These are phyloP conservation scores for Dinothrombium tinctorium DNA, from an alignment of 1,140 invertebrate genomes.

Conservation along the genomic window DNA sequence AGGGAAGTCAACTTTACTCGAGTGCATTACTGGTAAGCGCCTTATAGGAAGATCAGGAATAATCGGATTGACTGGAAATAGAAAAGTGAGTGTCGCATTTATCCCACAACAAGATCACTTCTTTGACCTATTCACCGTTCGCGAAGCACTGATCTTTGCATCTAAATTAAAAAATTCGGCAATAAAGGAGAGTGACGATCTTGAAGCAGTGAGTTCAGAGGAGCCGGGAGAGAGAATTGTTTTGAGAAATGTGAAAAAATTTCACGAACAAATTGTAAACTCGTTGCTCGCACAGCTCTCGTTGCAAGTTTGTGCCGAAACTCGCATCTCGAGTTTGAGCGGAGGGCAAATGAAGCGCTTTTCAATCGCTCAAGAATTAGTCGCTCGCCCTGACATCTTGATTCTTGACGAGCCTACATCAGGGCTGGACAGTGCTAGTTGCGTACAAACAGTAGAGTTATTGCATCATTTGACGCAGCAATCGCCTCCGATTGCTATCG, in stretches of 20 bases:
- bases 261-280: neutral
- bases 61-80: neutral
- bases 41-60: slow-evolving; percentile 2
- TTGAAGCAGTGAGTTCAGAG: too few relatives aligned
- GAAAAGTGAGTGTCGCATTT: slow-evolving; percentile 4
- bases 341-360: slow-evolving; percentile 10
- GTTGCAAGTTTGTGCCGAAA: slow-evolving; percentile 3
- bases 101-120: slow-evolving; percentile 62
- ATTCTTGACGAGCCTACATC: slow-evolving; percentile 10
- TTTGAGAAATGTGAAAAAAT: neutral
- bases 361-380: slow-evolving; percentile 9
- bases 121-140: slow-evolving; percentile 58
- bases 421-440: slow-evolving; percentile 6
- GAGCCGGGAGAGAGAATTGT: neutral
- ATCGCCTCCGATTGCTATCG: slow-evolving; percentile 5
- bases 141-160: slow-evolving; percentile 67
- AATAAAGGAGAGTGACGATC: too few relatives aligned
- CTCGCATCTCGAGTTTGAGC: neutral
- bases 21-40: slow-evolving; percentile 17
- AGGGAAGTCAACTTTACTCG: slow-evolving; percentile 26
- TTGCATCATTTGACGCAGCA: neutral
- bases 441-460: neutral
- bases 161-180: slow-evolving; percentile 49
- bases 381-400: slow-evolving; percentile 1
- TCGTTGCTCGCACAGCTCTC: slow-evolving; percentile 1